Evolutionary conservation across 2,888 invertebrate species (phyloP).

Genomic region (Aradus depressus): DNA sequence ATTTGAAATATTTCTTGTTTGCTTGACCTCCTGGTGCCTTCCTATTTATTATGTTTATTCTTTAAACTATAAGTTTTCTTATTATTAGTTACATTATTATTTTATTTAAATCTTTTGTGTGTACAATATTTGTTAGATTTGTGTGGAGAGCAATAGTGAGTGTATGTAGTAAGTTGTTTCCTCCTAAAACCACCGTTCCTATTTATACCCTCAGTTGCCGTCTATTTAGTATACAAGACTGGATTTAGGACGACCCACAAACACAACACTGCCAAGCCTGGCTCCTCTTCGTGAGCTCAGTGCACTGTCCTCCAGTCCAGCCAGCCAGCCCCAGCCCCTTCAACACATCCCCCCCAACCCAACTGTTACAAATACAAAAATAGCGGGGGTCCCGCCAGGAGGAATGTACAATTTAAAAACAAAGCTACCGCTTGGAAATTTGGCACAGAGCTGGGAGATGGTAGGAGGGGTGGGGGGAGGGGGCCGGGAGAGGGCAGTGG

Average conservation of each 20-base stretch:
- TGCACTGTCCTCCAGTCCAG: not conserved
- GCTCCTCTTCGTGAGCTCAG: too few species aligned
- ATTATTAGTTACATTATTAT: too few species aligned
- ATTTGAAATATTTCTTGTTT: too few species aligned
- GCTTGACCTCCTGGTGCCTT: too few species aligned
- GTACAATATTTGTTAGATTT: too few species aligned
- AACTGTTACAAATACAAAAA: slow-evolving; percentile 13
- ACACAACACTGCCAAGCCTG: not conserved
- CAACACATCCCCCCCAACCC: slow-evolving; percentile 1
- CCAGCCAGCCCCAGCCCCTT: not conserved
- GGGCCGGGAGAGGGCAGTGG: slow-evolving; percentile 13
- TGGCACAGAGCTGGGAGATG: slow-evolving; percentile 11
- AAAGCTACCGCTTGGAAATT: slow-evolving; percentile 21
- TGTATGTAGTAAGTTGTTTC: slow-evolving; percentile 14
- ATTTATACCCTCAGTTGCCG: slow-evolving; percentile 11
- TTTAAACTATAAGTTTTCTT: too few species aligned
- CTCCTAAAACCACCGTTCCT: slow-evolving; percentile 9
- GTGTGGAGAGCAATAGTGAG: too few species aligned
- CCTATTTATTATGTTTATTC: too few species aligned
- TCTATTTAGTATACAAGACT: slow-evolving; percentile 16
- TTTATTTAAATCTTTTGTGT: too few species aligned
- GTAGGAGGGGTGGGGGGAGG: slow-evolving; percentile 10
- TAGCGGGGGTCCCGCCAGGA: slow-evolving; percentile 17
- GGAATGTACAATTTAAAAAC: slow-evolving; percentile 24
- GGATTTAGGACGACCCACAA: slow-evolving; percentile 11